These are phyloP conservation scores for Metalampra italica DNA, from an alignment of 2,888 invertebrate genomes.

Conservation along the genomic window DNA sequence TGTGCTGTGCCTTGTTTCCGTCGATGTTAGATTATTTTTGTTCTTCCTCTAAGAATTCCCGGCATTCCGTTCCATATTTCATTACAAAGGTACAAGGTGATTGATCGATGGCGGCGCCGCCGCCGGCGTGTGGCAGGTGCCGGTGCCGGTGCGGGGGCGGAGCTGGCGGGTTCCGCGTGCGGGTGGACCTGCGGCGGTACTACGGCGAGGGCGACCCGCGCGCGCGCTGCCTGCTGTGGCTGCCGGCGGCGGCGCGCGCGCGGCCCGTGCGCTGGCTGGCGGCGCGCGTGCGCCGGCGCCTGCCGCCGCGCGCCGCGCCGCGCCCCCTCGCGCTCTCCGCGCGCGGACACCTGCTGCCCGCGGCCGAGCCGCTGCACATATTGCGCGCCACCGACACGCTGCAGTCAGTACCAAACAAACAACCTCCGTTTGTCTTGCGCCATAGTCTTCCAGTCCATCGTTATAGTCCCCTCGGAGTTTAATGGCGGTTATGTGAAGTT, in stretches of 20 bases:
- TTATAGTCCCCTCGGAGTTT: too few relatives aligned
- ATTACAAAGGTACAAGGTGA: neutral
- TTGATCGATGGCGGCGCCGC: neutral
- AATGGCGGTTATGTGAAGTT: too few relatives aligned
- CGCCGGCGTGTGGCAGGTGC: neutral
- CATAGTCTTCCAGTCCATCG: too few relatives aligned
- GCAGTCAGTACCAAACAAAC: neutral
- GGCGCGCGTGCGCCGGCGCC: slow-evolving; percentile 35
- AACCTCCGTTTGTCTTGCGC: too few relatives aligned
- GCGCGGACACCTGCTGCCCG: slow-evolving; percentile 48
- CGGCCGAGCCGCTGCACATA: slow-evolving; percentile 49
- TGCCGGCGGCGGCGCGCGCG: slow-evolving; percentile 32
- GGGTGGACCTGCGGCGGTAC: slow-evolving; percentile 25
- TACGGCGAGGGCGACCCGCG: slow-evolving; percentile 20
- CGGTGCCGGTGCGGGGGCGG: slow-evolving; percentile 17
- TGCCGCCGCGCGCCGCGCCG: slow-evolving; percentile 25
- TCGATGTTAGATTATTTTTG: too few relatives aligned
- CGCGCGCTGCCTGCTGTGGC: slow-evolving; percentile 23
- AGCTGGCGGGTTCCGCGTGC: slow-evolving; percentile 39
- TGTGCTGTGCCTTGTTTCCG: too few relatives aligned
- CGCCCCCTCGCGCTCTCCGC: slow-evolving; percentile 5
- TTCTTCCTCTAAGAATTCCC: too few relatives aligned
- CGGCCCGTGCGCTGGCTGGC: slow-evolving; percentile 42
- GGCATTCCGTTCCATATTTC: neutral
- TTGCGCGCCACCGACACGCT: slow-evolving; percentile 19